Conservation (phyloP, 2,888 invertebrate genomes). For the Steinernema carpocapsae region DNA sequence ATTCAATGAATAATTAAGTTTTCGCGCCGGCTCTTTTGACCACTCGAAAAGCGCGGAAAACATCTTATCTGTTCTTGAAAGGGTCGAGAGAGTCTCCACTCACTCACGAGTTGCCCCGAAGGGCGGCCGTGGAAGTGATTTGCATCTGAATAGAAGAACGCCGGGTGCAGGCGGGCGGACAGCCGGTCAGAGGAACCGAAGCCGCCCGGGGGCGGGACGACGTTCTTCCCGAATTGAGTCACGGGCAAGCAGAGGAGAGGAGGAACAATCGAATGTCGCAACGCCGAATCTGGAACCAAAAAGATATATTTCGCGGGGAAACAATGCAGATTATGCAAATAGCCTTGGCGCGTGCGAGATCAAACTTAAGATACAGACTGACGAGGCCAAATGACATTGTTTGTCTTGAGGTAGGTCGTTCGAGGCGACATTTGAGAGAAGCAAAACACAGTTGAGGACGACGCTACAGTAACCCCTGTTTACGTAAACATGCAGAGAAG, state of each 20-base stretch:
- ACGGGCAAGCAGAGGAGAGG: slow-evolving; percentile 29
- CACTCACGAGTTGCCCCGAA: slow-evolving; percentile 5
- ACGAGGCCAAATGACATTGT: slow-evolving; percentile 21
- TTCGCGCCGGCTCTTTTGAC: slow-evolving; percentile 19
- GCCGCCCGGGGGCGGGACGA: background rate
- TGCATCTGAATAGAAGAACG: slow-evolving; percentile 27
- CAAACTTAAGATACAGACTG: slow-evolving; percentile 25
- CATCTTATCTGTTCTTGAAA: slow-evolving; percentile 12
- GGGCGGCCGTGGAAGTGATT: slow-evolving; percentile 8
- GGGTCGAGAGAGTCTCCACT: background rate
- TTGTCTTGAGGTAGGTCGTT: slow-evolving; percentile 6
- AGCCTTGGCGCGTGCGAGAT: slow-evolving; percentile 20
- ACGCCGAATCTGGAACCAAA: slow-evolving; percentile 4
- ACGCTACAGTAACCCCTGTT: too few species aligned
- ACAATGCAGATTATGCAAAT: slow-evolving; percentile 31
- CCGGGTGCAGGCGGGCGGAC: slow-evolving; percentile 21
- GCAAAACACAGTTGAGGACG: too few species aligned
- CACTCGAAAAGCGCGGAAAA: slow-evolving; percentile 32
- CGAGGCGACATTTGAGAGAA: too few species aligned
- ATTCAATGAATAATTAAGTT: slow-evolving; percentile 32
- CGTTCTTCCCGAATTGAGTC: slow-evolving; percentile 10
- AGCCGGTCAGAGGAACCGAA: slow-evolving; percentile 10
- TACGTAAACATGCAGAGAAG: too few species aligned
- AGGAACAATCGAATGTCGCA: slow-evolving; percentile 15
- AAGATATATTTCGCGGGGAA: slow-evolving; percentile 26